phyloP scores from a whole-genome alignment of 1,140 invertebrate genomes.

The Orchestia grillus region DNA sequence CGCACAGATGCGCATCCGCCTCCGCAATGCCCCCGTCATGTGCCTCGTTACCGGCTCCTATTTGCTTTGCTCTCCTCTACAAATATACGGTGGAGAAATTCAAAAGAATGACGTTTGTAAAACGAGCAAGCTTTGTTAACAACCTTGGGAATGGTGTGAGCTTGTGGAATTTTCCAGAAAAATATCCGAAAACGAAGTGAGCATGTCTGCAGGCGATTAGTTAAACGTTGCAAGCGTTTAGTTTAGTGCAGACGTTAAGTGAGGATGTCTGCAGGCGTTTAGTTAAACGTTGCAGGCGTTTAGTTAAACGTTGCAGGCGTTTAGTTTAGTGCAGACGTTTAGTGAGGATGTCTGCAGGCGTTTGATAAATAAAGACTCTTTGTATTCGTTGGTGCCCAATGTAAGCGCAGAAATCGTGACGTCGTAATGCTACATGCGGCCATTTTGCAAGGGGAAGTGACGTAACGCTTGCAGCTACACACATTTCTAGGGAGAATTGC shows the following conservation, averaged over 20 bases:
- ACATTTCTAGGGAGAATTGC: neutral
- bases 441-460: neutral
- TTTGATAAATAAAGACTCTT: neutral
- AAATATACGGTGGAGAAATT: neutral
- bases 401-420: no score
- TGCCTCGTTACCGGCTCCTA: neutral
- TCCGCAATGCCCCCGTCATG: neutral
- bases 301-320: neutral
- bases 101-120: neutral
- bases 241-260: no score
- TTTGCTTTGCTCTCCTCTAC: neutral
- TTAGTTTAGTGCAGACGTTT: no score
- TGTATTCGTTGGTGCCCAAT: neutral
- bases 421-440: neutral
- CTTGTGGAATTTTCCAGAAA: neutral
- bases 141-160: neutral
- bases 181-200: neutral
- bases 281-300: neutral
- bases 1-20: no score
- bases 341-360: neutral
- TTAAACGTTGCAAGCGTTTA: neutral
- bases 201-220: neutral
- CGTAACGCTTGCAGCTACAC: neutral
- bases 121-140: neutral
- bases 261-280: neutral